Evolutionary conservation across 2,888 invertebrate species (phyloP).

Genomic region (Hirtodrosophila cameraria): DNA sequence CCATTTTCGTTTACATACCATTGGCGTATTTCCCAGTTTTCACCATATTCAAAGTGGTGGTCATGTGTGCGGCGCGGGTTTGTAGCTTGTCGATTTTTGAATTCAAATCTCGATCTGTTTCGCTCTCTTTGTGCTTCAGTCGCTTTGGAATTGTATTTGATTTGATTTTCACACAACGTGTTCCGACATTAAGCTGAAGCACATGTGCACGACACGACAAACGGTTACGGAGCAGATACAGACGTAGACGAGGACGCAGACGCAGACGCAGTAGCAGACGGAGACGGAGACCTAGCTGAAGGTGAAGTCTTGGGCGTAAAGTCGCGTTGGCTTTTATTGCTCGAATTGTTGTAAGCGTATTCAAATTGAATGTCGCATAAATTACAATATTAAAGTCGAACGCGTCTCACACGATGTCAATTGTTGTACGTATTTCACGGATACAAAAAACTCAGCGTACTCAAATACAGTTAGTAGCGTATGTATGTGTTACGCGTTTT

Average conservation of each 20-base stretch:
- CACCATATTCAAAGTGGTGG: conserved; percentile 78
- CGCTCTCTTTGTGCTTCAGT: neutral
- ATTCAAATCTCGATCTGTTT: conserved; percentile 17
- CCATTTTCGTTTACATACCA: conserved; percentile 60
- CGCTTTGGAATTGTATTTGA: conserved; percentile 29
- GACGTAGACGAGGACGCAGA: neutral
- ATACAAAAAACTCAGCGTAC: conserved; percentile 1
- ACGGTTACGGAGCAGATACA: neutral
- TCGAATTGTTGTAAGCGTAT: conserved; percentile 8
- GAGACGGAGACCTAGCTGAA: neutral
- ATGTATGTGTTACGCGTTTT: conserved; percentile 23
- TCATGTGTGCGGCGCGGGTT: conserved; percentile 72
- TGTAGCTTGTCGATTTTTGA: conserved; percentile 5
- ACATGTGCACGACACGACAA: conserved; percentile 51
- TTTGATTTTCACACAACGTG: conserved; percentile 62
- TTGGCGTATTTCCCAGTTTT: conserved; percentile 82
- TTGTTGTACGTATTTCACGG: conserved; percentile 8
- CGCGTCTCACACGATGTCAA: conserved; percentile 10
- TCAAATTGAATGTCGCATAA: conserved; percentile 30
- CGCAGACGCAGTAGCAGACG: too few species aligned
- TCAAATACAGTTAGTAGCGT: conserved; percentile 16
- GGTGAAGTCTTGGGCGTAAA: conserved; percentile 14
- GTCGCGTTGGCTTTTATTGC: conserved; percentile 27
- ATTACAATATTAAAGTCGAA: conserved; percentile 15
- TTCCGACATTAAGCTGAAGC: conserved; percentile 59